phyloP scores from a whole-genome alignment of 1,140 invertebrate genomes.

The Calliopsis andreniformis region DNA sequence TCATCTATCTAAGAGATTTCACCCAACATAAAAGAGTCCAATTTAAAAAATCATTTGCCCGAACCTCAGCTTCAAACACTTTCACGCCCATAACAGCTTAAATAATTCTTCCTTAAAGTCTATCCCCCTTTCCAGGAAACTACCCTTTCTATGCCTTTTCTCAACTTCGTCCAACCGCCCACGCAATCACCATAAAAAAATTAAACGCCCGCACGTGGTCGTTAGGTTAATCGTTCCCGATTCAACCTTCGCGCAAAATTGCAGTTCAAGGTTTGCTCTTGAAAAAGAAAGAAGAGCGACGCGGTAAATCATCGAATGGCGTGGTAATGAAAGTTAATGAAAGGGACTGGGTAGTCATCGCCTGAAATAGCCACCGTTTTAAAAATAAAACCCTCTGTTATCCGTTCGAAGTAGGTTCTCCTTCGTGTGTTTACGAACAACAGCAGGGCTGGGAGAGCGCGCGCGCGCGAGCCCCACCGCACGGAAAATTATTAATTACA shows the following conservation, averaged over 20 bases:
- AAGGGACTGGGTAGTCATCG: background rate
- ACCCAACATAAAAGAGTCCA: too few relatives aligned
- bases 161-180: too few relatives aligned
- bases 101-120: too few relatives aligned
- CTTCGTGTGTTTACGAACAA: constrained; percentile 45
- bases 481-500: constrained; percentile 62
- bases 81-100: too few relatives aligned
- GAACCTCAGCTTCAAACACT: too few relatives aligned
- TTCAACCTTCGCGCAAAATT: background rate
- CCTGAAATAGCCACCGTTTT: constrained; percentile 28
- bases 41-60: too few relatives aligned
- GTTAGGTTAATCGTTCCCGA: background rate
- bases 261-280: constrained; percentile 13
- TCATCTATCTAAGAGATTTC: too few relatives aligned
- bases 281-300: background rate
- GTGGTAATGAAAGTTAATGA: constrained; percentile 38
- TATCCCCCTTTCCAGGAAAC: too few relatives aligned
- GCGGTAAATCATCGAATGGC: constrained; percentile 1
- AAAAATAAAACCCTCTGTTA: constrained; percentile 41
- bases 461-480: too few relatives aligned
- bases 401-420: constrained; percentile 40
- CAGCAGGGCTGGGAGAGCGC: constrained; percentile 14
- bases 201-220: background rate
- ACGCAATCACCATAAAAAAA: too few relatives aligned
- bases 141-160: too few relatives aligned